A percentile compares a stretch with the other conserved stretches of the same genome.
Conservation (phyloP, 2,888 invertebrate genomes). For the Coelopa pilipes region DNA sequence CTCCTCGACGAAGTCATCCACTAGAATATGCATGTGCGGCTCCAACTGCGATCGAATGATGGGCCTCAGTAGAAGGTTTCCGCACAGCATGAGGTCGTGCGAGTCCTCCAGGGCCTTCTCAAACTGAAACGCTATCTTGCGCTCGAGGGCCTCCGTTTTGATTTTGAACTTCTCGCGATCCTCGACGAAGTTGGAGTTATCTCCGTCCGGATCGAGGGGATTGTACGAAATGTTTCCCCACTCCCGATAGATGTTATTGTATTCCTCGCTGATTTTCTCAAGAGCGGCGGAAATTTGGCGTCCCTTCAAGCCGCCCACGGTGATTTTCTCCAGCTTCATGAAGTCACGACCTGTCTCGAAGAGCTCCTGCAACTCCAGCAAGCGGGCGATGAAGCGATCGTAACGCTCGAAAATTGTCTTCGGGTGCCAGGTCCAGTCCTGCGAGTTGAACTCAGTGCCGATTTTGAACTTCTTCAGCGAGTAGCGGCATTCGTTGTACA, state of each 20-base stretch:
- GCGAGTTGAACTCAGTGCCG: slow-evolving; percentile 65
- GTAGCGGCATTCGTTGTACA: slow-evolving; percentile 68
- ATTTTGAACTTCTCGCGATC: slow-evolving; percentile 75
- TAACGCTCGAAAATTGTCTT: slow-evolving; percentile 77
- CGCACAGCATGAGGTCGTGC: slow-evolving; percentile 76
- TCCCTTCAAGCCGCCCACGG: slow-evolving; percentile 78
- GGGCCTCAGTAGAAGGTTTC: slow-evolving; percentile 79
- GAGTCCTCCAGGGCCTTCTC: slow-evolving; percentile 85
- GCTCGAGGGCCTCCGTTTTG: slow-evolving; percentile 78
- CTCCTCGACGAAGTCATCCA: slow-evolving; percentile 74
- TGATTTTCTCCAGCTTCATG: slow-evolving; percentile 86
- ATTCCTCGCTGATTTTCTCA: slow-evolving; percentile 61
- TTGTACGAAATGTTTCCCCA: slow-evolving; percentile 75
- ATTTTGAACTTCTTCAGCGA: slow-evolving; percentile 63
- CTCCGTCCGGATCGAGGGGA: slow-evolving; percentile 78
- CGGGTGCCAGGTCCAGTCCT: slow-evolving; percentile 81
- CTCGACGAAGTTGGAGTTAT: slow-evolving; percentile 73
- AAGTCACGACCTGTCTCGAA: slow-evolving; percentile 84
- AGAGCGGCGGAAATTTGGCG: slow-evolving; percentile 71
- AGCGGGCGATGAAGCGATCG: slow-evolving; percentile 73
- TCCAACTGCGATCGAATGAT: slow-evolving; percentile 78
- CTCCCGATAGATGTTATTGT: slow-evolving; percentile 54
- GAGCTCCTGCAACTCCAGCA: slow-evolving; percentile 75
- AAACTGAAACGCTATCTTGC: slow-evolving; percentile 82
- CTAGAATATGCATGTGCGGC: slow-evolving; percentile 74